Percentiles rank a stretch among this genome's conserved stretches.
Conservation (phyloP, 2,888 invertebrate genomes). For the Melangyna quadrimaculata region DNA sequence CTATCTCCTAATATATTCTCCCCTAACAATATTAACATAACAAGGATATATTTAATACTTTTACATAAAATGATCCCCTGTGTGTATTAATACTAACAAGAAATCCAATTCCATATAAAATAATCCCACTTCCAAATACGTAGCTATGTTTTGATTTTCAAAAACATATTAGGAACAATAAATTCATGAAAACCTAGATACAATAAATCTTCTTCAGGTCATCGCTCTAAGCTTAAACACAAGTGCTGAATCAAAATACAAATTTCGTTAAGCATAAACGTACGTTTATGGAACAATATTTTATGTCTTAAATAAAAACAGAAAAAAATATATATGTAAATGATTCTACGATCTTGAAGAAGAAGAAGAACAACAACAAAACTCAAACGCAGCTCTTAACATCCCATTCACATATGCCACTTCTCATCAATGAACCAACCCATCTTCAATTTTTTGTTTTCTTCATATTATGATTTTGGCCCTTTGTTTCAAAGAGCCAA, state of each 20-base stretch:
- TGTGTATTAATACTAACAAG: background rate
- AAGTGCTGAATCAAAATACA: conserved; percentile 46
- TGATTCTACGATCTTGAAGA: background rate
- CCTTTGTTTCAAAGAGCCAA: conserved; percentile 14
- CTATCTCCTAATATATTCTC: too few relatives aligned
- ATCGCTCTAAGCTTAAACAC: conserved; percentile 21
- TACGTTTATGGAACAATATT: background rate
- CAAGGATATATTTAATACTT: background rate
- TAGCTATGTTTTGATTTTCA: conserved; percentile 1
- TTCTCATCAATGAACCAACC: conserved; percentile 22
- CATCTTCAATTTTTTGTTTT: conserved; percentile 23
- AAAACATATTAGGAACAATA: background rate
- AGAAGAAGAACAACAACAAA: background rate
- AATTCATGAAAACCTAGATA: background rate
- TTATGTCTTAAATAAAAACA: background rate
- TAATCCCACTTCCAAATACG: background rate
- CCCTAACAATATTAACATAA: background rate
- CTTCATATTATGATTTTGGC: background rate
- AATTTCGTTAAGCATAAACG: conserved; percentile 9
- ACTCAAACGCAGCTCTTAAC: conserved; percentile 23
- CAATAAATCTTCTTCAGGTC: conserved; percentile 63
- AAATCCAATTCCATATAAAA: background rate
- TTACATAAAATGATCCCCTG: background rate
- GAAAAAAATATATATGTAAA: background rate
- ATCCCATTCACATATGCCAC: conserved; percentile 38